Base-by-base conservation (phyloP, 2,113 vertebrate species). In the Hystrix cristata region DNA sequence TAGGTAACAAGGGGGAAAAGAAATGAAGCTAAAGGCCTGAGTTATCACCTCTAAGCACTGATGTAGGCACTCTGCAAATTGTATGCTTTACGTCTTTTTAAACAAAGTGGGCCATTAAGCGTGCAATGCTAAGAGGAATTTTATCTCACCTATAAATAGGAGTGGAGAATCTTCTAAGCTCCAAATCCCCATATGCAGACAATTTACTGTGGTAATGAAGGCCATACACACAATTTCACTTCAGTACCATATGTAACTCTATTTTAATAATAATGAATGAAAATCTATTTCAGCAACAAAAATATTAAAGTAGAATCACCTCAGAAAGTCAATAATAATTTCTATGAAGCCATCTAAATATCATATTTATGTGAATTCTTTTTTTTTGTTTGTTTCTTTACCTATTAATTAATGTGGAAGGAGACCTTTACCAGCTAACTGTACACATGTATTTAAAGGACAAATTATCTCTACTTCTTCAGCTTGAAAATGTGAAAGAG, bases 181-280 rank as follows among this genome's bases (percentile, higher is more conserved):
- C 97, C 96, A 98, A 97, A 98, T 98, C 95, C 96, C 97, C 72
- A 76, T 90, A 94, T 8, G 0, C 71, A 98, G 96, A 98, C 88
- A 97, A 98, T 98, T 98, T 98, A 98, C 92, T 95, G 62, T 96
- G 97, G 96, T 97, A 98, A 97, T 99, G 96, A 98, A 98, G 95
- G 94, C 4, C 43, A 96, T 98, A 87, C 87, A 97, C 94, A 92
- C 94, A 96, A 96, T 98, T 98, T 98, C 98, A 98, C 97, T 98
- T 98, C 60, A 91, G 91, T 57, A 95, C 97, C 95, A 98, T 98
- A 94, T 97, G 95, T 98, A 98, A 97, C 65, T 98, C 92, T 97
- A 92, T 98, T 98, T 98, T 98, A 98, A 98, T 97, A 98, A 98
- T 97, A 98, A 98, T 98, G 91, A 98, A 98, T 98, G 96, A 97